Evolutionary conservation across 1,140 invertebrate genomes (phyloP).

Genomic region (Pantala flavescens): DNA sequence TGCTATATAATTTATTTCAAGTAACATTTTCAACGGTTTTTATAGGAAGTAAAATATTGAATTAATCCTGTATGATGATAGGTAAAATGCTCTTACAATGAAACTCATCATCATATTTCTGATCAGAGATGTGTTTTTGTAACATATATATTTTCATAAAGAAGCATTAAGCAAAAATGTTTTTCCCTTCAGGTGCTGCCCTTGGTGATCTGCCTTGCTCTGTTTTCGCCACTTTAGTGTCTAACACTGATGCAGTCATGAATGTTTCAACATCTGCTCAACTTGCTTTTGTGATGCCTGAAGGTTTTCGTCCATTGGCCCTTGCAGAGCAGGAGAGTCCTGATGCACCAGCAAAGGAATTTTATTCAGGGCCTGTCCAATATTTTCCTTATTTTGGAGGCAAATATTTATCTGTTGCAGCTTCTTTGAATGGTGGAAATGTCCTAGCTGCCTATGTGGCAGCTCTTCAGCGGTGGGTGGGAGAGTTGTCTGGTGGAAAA

Average conservation of each 20-base stretch:
- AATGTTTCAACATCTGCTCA: conserved; percentile 86
- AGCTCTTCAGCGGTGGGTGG: conserved; percentile 70
- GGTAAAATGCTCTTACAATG: too few relatives aligned
- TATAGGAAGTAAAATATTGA: too few relatives aligned
- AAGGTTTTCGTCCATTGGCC: conserved; percentile 22
- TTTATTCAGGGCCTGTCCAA: conserved; percentile 40
- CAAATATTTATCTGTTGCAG: conserved; percentile 68
- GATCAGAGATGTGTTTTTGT: too few relatives aligned
- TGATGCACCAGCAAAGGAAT: background rate
- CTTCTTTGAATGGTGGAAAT: conserved; percentile 81
- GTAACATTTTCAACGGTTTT: too few relatives aligned
- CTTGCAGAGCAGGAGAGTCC: background rate
- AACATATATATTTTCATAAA: too few relatives aligned
- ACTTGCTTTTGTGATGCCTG: conserved; percentile 56
- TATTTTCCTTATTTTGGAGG: conserved; percentile 70
- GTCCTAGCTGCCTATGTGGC: conserved; percentile 69
- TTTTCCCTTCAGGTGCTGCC: conserved; percentile 43
- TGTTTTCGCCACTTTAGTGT: conserved; percentile 60
- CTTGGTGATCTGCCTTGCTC: conserved; percentile 78
- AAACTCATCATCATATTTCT: too few relatives aligned
- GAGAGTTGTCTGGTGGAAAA: conserved; percentile 48
- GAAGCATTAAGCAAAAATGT: too few relatives aligned
- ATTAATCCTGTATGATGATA: too few relatives aligned
- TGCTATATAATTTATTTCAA: too few relatives aligned
- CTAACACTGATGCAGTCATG: conserved; percentile 57